Evolutionary conservation across 2,797 vertebrate genomes (phyloP).

Genomic region (Chaetodon trifasciatus): DNA sequence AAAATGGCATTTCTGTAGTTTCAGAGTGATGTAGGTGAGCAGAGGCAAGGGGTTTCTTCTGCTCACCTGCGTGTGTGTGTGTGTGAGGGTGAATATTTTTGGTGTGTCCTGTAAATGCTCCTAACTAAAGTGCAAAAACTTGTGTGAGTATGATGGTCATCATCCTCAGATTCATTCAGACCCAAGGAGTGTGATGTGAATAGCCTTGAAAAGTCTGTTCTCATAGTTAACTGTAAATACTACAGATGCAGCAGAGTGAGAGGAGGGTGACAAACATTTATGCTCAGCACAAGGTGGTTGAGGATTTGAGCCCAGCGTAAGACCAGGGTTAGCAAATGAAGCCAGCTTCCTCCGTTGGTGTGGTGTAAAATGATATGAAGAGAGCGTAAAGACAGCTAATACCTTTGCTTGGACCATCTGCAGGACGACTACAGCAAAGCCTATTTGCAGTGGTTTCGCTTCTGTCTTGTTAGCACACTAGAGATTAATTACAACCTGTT

Average conservation of each 20-base stretch:
- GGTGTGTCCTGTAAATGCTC: not conserved
- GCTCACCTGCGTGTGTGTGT: slow-evolving; percentile 7
- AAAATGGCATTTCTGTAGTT: not conserved
- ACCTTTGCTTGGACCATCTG: slow-evolving; percentile 42
- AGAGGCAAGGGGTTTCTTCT: not conserved
- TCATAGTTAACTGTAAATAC: not conserved
- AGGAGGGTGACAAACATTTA: slow-evolving; percentile 3
- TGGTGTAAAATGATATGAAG: not conserved
- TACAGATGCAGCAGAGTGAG: not conserved
- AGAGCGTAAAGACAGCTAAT: slow-evolving; percentile 1
- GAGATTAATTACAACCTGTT: slow-evolving; percentile 82
- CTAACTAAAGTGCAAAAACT: not conserved
- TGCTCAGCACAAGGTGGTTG: not conserved
- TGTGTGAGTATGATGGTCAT: not conserved
- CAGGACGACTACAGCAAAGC: slow-evolving; percentile 23
- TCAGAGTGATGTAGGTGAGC: not conserved
- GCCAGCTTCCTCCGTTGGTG: not conserved
- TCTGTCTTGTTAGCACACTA: slow-evolving; percentile 69
- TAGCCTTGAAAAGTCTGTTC: not conserved
- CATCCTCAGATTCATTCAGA: not conserved
- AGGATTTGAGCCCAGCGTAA: slow-evolving; percentile 6
- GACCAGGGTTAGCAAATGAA: not conserved
- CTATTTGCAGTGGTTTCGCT: slow-evolving; percentile 51
- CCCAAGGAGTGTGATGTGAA: not conserved
- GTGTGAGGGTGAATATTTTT: not conserved